These are phyloP conservation scores for Tychaedon coryphoeus DNA, from an alignment of 2,113 vertebrate genomes.

Conservation along the genomic window DNA sequence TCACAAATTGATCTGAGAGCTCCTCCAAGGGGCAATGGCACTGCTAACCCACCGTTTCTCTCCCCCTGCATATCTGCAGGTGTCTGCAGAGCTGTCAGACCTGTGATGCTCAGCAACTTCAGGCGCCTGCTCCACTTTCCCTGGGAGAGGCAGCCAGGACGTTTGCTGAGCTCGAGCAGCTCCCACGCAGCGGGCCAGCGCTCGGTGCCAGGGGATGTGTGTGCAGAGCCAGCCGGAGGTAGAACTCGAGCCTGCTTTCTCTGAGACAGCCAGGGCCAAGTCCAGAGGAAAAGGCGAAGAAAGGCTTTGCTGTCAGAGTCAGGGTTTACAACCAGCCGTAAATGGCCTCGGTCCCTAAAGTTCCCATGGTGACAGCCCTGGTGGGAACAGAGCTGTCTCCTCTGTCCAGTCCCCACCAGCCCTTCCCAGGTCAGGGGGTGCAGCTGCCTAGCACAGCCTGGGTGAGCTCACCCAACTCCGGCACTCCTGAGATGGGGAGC, in stretches of 20 bases:
- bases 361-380: conserved; percentile 55
- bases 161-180: not conserved
- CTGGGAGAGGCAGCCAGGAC: not conserved
- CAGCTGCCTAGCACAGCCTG: not conserved
- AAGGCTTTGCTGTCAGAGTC: conserved; percentile 52
- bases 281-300: conserved; percentile 34
- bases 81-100: not conserved
- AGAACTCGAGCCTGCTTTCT: conserved; percentile 9
- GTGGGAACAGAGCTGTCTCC: not conserved
- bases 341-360: conserved; percentile 17
- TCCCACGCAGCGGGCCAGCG: conserved; percentile 41
- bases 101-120: not conserved
- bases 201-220: conserved; percentile 41
- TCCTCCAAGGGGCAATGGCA: not conserved
- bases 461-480: not conserved
- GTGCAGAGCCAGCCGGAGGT: conserved; percentile 45
- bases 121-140: not conserved
- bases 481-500: rapidly evolving
- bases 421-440: not conserved
- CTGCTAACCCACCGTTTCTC: rapidly evolving
- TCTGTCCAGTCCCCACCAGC: not conserved
- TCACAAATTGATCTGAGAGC: not conserved
- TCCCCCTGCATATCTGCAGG: rapidly evolving
- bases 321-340: conserved; percentile 29
- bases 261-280: conserved; percentile 13